These are phyloP conservation scores for Agriotes lineatus DNA, from an alignment of 2,888 invertebrate genomes.

Conservation along the genomic window DNA sequence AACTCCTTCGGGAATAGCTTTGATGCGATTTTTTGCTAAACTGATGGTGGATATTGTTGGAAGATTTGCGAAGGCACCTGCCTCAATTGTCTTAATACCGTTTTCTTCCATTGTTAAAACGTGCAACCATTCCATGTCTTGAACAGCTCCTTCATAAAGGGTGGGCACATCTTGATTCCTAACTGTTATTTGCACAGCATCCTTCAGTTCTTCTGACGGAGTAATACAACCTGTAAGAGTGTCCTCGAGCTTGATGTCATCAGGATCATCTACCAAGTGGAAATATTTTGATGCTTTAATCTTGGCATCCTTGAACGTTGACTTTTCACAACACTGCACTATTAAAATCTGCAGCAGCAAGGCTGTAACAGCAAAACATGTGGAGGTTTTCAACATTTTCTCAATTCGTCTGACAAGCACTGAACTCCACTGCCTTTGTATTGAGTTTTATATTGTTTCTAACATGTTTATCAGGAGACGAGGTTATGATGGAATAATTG, in stretches of 20 bases:
- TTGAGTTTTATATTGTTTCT: too few species aligned
- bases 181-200: slow-evolving; percentile 25
- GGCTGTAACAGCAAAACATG: too few species aligned
- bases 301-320: slow-evolving; percentile 27
- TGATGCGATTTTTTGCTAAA: slow-evolving; percentile 24
- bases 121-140: slow-evolving; percentile 45
- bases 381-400: too few species aligned
- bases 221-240: slow-evolving; percentile 30
- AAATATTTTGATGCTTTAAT: slow-evolving; percentile 33
- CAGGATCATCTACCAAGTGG: not conserved
- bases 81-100: slow-evolving; percentile 36
- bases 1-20: slow-evolving; percentile 34
- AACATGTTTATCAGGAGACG: too few species aligned
- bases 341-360: too few species aligned
- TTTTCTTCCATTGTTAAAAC: slow-evolving; percentile 30
- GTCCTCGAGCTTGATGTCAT: slow-evolving; percentile 23
- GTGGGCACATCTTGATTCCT: slow-evolving; percentile 25
- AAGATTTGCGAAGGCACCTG: slow-evolving; percentile 42
- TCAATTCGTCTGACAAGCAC: too few species aligned
- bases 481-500: too few species aligned
- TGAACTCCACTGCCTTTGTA: too few species aligned
- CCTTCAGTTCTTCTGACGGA: slow-evolving; percentile 15
- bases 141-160: slow-evolving; percentile 44
- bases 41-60: slow-evolving; percentile 21
- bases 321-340: slow-evolving; percentile 34